phyloP scores from a whole-genome alignment of 2,888 invertebrate species.

The Apamea sordens region DNA sequence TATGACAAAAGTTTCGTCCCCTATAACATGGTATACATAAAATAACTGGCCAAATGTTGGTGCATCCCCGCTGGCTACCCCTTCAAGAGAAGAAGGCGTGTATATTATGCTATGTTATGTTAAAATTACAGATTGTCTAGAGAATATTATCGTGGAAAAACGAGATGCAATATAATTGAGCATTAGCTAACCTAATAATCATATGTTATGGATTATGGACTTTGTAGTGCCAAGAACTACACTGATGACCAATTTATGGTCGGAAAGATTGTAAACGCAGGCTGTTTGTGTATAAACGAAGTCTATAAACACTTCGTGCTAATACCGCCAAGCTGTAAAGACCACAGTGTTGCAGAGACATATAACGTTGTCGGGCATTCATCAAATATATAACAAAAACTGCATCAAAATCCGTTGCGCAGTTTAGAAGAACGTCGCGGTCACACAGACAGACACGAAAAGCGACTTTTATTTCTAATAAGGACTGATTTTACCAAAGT shows the following conservation, averaged over 20 bases:
- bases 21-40: background rate
- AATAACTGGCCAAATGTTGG: background rate
- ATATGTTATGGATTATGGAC: constrained; percentile 2
- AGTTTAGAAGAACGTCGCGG: background rate
- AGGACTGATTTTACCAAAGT: too few relatives aligned
- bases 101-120: background rate
- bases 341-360: constrained; percentile 42
- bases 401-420: too few relatives aligned
- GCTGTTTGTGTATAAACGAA: background rate
- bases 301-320: constrained; percentile 26
- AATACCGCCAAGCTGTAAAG: constrained; percentile 36
- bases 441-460: background rate
- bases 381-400: background rate
- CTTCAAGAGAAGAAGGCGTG: background rate
- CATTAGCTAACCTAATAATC: constrained; percentile 2
- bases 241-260: constrained; percentile 42
- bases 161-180: background rate
- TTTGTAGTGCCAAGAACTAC: constrained; percentile 35
- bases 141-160: background rate
- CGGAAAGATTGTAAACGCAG: constrained; percentile 40
- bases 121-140: background rate
- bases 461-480: background rate
- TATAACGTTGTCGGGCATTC: constrained; percentile 24
- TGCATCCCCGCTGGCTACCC: background rate
- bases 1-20: background rate